Conservation (phyloP, 2,113 vertebrate genomes). For the Rhinoptilus africanus region DNA sequence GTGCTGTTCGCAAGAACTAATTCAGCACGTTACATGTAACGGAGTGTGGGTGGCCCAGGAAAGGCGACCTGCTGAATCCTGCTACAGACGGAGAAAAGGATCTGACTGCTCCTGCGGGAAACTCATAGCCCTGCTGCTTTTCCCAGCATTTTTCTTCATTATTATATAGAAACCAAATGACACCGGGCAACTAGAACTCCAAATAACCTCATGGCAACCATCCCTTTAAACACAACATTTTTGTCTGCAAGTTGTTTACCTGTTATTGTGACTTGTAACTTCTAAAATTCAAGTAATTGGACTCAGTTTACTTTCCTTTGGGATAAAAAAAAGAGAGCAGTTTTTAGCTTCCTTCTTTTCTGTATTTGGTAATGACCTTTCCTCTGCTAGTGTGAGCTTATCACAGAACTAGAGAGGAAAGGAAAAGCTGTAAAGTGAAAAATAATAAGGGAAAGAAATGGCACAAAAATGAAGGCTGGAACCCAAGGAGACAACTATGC, state of each 20-base stretch:
- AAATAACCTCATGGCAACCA: background rate
- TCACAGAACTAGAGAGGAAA: background rate
- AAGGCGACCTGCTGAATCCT: background rate
- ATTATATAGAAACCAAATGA: background rate
- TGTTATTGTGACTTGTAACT: background rate
- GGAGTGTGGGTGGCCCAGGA: background rate
- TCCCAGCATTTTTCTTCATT: background rate
- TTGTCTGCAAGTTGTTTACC: background rate
- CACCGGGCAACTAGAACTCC: background rate
- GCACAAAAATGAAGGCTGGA: background rate
- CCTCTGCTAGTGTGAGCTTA: background rate
- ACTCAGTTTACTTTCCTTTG: background rate
- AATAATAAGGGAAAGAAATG: background rate
- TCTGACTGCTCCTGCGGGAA: background rate
- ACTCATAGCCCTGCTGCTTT: background rate
- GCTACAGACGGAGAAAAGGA: background rate
- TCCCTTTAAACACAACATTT: background rate
- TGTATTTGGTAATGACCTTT: background rate
- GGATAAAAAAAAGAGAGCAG: background rate
- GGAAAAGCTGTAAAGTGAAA: background rate
- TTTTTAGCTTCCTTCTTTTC: background rate
- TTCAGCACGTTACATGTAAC: background rate
- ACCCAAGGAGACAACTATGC: background rate
- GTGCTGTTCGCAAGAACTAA: background rate
- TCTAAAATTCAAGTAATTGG: background rate